These are phyloP conservation scores for Tamandua tetradactyla DNA, from an alignment of 2,797 vertebrate genomes.

Conservation along the genomic window DNA sequence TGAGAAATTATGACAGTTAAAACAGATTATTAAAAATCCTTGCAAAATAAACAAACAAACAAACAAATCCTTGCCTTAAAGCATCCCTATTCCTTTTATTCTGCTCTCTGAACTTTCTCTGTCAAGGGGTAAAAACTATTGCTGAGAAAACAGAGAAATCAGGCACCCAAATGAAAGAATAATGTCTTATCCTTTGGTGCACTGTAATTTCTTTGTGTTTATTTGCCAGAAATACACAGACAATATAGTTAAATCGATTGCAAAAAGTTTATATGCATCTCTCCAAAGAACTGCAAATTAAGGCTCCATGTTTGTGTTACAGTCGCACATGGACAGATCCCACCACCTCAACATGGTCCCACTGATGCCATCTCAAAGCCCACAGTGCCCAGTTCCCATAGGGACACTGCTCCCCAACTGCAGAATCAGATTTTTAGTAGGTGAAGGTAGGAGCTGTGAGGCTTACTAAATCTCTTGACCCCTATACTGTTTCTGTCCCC, in stretches of 20 bases:
- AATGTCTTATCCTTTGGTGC: not conserved
- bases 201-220: not conserved
- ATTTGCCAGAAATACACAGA: not conserved
- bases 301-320: not conserved
- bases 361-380: not conserved
- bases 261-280: not conserved
- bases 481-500: not conserved
- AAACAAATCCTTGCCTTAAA: not conserved
- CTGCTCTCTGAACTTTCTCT: not conserved
- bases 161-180: not conserved
- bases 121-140: not conserved
- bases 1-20: not conserved
- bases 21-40: not conserved
- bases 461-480: not conserved
- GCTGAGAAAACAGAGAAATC: not conserved
- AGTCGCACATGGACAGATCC: not conserved
- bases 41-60: too few relatives aligned
- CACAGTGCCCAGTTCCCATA: not conserved
- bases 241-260: not conserved
- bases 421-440: not conserved
- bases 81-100: not conserved
- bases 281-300: not conserved
- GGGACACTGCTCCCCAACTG: not conserved
- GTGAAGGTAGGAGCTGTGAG: not conserved
- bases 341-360: not conserved